These are phyloP conservation scores for Vireo altiloquus DNA, from an alignment of 2,113 vertebrate species.

Conservation along the genomic window DNA sequence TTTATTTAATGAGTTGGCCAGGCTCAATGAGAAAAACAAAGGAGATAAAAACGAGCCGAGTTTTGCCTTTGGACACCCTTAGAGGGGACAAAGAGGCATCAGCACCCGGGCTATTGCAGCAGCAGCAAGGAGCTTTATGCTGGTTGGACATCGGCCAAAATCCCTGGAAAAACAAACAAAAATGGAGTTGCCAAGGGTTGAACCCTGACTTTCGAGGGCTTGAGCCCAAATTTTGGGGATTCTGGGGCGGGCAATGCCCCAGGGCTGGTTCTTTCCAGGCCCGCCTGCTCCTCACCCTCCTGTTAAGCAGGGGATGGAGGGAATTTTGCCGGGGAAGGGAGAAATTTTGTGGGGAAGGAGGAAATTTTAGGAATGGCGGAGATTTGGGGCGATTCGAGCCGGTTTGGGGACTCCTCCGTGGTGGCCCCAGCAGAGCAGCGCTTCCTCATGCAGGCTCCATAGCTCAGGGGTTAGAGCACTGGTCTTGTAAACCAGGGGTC, in stretches of 20 bases:
- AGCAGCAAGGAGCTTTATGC: not conserved
- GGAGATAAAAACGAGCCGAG: not conserved
- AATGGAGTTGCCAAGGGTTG: not conserved
- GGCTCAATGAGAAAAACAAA: not conserved
- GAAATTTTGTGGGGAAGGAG: not conserved
- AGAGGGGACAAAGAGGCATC: not conserved
- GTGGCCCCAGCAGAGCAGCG: rapidly evolving
- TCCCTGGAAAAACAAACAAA: not conserved
- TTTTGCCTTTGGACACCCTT: not conserved
- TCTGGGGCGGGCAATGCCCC: not conserved
- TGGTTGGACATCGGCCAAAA: not conserved
- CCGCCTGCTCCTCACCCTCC: too few relatives aligned
- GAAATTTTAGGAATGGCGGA: rapidly evolving
- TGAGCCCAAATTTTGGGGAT: not conserved
- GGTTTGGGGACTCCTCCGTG: rapidly evolving
- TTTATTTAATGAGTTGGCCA: not conserved
- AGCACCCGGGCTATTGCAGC: not conserved
- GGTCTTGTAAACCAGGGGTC: slow-evolving; percentile 82
- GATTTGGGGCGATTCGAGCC: rapidly evolving
- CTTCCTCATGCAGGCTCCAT: not conserved
- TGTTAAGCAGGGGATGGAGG: too few relatives aligned
- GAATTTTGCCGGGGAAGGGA: rapidly evolving
- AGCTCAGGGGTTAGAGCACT: slow-evolving; percentile 85
- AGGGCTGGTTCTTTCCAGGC: too few relatives aligned
- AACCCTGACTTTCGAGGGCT: not conserved